Conservation (phyloP, 2,797 vertebrate genomes). For the Loris lydekkerianus region DNA sequence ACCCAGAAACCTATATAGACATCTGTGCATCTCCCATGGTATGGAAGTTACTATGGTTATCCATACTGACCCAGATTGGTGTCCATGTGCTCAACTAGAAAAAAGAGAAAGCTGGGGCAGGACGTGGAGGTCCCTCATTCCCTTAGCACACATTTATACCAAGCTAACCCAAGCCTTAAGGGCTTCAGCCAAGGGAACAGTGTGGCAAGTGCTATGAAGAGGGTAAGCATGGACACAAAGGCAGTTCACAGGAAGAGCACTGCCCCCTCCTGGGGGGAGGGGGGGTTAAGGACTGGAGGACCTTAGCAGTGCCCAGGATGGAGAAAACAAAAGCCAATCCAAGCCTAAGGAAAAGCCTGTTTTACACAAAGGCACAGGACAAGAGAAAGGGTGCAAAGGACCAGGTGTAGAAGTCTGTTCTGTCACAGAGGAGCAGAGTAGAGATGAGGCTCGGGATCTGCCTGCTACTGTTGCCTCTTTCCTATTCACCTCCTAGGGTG, state of each 20-base stretch:
- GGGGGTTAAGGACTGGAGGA: background rate
- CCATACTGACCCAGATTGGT: background rate
- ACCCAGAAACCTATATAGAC: background rate
- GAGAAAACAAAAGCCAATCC: background rate
- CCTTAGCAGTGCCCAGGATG: accelerated
- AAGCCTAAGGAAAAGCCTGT: background rate
- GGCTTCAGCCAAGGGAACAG: background rate
- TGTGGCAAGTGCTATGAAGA: background rate
- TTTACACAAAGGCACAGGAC: background rate
- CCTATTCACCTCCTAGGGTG: background rate
- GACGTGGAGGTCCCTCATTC: accelerated
- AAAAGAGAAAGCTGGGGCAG: background rate
- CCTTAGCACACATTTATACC: background rate
- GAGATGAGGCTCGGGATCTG: background rate
- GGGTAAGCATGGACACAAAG: background rate
- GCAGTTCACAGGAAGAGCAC: background rate
- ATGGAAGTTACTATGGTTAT: background rate
- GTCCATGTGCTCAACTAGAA: too few relatives aligned
- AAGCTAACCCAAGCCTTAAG: background rate
- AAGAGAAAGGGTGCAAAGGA: accelerated
- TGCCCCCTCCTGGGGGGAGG: too few relatives aligned
- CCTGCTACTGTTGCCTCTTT: background rate
- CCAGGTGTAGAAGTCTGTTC: background rate
- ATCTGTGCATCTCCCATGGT: background rate
- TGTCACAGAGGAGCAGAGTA: background rate